These are phyloP conservation scores for Selene dorsalis DNA, from an alignment of 2,797 vertebrate genomes.

Conservation along the genomic window DNA sequence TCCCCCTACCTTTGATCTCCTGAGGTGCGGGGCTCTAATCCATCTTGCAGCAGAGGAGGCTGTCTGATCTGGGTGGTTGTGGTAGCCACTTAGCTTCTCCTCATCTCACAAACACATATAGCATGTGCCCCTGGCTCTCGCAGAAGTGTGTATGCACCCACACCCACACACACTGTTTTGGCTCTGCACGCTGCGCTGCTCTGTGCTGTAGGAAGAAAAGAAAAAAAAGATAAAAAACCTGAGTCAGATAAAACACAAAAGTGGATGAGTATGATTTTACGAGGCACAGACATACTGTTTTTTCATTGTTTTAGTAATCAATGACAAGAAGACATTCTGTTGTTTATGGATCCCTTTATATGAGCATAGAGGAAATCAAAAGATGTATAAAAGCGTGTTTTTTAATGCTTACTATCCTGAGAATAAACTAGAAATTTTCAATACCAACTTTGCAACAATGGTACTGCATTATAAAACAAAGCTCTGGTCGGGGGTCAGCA, in stretches of 20 bases:
- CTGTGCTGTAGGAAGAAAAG: conserved; percentile 46
- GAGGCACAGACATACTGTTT: conserved; percentile 5
- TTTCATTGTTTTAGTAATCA: conserved; percentile 19
- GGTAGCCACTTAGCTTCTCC: conserved; percentile 78
- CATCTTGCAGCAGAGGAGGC: conserved; percentile 77
- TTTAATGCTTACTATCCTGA: conserved; percentile 15
- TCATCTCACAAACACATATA: conserved; percentile 77
- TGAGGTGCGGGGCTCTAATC: conserved; percentile 83
- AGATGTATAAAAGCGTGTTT: conserved; percentile 14
- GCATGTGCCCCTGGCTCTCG: conserved; percentile 25
- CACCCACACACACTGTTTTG: conserved; percentile 21
- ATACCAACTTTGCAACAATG: conserved; percentile 25
- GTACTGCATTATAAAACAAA: conserved; percentile 26
- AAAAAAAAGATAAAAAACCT: conserved; percentile 3
- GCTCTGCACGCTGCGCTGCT: conserved; percentile 24
- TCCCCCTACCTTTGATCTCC: conserved; percentile 85
- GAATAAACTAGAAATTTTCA: conserved; percentile 13
- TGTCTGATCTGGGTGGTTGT: conserved; percentile 74
- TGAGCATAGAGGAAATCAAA: conserved; percentile 11
- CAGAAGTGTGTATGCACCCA: conserved; percentile 17
- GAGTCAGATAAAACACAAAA: conserved; percentile 33
- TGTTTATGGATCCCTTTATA: background rate
- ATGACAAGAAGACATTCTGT: conserved; percentile 24
- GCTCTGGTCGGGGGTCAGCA: conserved; percentile 28
- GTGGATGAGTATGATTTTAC: conserved; percentile 22